Evolutionary conservation across 1,140 invertebrate species (phyloP).

Genomic region (Himalopsyche phryganea): DNA sequence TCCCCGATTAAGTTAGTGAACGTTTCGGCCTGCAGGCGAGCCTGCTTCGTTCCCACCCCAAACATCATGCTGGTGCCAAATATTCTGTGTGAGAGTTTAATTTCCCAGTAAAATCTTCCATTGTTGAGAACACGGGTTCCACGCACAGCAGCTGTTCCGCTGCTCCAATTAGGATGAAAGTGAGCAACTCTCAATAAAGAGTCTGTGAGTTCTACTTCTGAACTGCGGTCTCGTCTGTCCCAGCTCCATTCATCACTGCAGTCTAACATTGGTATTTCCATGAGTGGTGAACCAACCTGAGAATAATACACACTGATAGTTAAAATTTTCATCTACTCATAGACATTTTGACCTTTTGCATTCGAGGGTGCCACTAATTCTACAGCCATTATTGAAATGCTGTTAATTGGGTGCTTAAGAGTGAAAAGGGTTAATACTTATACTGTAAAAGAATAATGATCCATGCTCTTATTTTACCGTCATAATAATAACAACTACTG

Average conservation of each 20-base stretch:
- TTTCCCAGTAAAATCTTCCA: conserved; percentile 67
- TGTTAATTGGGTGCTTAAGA: too few species aligned
- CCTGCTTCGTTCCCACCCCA: conserved; percentile 63
- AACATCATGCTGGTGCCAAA: conserved; percentile 80
- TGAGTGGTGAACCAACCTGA: too few species aligned
- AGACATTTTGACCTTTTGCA: too few species aligned
- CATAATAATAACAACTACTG: too few species aligned
- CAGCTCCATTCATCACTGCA: conserved; percentile 66
- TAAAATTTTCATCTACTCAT: too few species aligned
- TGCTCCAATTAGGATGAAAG: conserved; percentile 76
- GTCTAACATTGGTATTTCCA: too few species aligned
- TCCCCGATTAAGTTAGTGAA: conserved; percentile 71
- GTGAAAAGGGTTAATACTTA: too few species aligned
- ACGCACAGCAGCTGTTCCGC: conserved; percentile 67
- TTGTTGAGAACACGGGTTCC: conserved; percentile 63
- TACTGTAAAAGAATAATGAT: too few species aligned
- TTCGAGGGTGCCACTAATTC: too few species aligned
- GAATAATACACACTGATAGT: too few species aligned
- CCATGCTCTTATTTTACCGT: too few species aligned
- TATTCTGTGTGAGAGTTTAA: conserved; percentile 61
- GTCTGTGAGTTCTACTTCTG: conserved; percentile 61
- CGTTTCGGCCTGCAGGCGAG: conserved; percentile 60
- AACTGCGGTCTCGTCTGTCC: conserved; percentile 60
- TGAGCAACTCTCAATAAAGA: conserved; percentile 50
- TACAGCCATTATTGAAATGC: too few species aligned